phyloP scores from a whole-genome alignment of 2,113 vertebrate genomes.

The Eulacestoma nigropectus region DNA sequence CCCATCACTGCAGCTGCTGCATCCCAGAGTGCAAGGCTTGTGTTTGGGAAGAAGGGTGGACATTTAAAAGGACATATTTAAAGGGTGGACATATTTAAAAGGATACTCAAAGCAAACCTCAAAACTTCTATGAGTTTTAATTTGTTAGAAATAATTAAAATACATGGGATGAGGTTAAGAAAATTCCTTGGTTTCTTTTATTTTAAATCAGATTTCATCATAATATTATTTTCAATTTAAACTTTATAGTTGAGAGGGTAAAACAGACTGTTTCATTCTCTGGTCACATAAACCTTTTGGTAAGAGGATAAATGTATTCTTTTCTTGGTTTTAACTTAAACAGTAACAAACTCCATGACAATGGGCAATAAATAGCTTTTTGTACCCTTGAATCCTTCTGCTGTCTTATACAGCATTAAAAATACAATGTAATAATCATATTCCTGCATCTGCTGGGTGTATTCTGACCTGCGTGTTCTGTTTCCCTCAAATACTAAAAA shows the following conservation, averaged over 20 bases:
- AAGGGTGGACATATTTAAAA: too few relatives aligned
- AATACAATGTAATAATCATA: neutral
- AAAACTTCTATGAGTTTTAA: neutral
- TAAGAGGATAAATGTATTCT: neutral
- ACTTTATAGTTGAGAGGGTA: neutral
- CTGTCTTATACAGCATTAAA: neutral
- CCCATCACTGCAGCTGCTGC: neutral
- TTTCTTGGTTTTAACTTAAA: neutral
- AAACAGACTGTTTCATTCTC: neutral
- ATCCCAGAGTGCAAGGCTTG: neutral
- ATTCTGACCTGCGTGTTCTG: accelerated
- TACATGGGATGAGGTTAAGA: neutral
- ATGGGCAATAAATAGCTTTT: neutral
- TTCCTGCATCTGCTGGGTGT: neutral
- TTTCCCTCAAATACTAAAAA: neutral
- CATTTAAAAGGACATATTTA: too few relatives aligned
- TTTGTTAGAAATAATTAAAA: neutral
- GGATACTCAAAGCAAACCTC: neutral
- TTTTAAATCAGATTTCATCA: neutral
- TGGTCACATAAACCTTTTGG: neutral
- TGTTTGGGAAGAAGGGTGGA: neutral
- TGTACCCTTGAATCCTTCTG: neutral
- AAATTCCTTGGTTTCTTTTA: neutral
- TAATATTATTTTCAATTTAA: neutral
- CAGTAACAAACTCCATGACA: neutral